Base-by-base conservation (phyloP, 2,797 vertebrate species). In the Chrosomus eos region DNA sequence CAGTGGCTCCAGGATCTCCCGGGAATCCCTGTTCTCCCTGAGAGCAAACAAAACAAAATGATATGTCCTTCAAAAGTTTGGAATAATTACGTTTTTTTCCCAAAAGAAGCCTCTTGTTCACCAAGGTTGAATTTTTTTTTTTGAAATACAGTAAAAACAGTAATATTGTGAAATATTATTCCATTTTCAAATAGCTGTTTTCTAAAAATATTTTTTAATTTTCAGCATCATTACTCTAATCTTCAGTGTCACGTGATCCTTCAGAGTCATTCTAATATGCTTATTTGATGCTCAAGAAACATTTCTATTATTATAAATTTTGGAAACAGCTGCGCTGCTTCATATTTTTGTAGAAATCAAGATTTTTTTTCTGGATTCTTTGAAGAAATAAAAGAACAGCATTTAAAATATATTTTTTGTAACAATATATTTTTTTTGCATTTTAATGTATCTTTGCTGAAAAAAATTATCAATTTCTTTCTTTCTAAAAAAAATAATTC, bases 11-110 rank as follows among this genome's bases (percentile, higher is more conserved):
- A 76, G 89, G 89, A 70, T 94, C 92, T 89, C 97, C 97, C 31
- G 84, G 53, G 13, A 90, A 89, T 31, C 97, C 97, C 80, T 90
- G 92, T 80, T 95, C 93, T 88, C 97, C 97, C 97, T 97, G 76
- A 43, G 23, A 45, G 7, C 23, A 75, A 73, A 67, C 38, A 62
- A 23, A 73, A 55, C 2, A 4, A 68, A 58, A n/a, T n/a, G 0
- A 18, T 26, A 71, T 40, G 14, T 64, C 14, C 2, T 16, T 31
- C 14, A 64, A 18, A 64, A 16, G 60, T 31, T 64, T 31, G 13
- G 2, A 62, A 62, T 7, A 7, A 5, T 28, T 14, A n/a, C 0
- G 10, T n/a, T 26, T 28, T 2, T 5, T 13, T 3, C 2, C 2
- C 1, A 11, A 13, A 26, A 26, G 10, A 62, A 62, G 58, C 13